Conservation (phyloP, 1,140 invertebrate species). For the Orussus abietinus region DNA sequence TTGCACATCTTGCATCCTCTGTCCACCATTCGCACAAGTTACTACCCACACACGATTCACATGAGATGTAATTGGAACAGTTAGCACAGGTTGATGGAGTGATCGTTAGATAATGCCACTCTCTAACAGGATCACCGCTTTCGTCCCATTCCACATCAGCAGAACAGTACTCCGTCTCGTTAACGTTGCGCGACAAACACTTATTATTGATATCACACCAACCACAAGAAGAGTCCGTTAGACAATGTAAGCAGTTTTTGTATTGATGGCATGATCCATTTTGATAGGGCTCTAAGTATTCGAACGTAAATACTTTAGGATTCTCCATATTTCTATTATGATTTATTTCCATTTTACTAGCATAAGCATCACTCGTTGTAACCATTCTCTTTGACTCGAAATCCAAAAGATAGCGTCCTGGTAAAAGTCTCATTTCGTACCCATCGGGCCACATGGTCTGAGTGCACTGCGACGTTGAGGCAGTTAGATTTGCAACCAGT, state of each 20-base stretch:
- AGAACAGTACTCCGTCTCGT: slow-evolving; percentile 63
- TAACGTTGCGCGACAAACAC: slow-evolving; percentile 60
- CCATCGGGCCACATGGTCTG: slow-evolving; percentile 57
- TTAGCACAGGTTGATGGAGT: slow-evolving; percentile 77
- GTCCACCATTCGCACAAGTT: slow-evolving; percentile 83
- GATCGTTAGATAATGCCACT: slow-evolving; percentile 77
- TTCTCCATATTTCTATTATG: slow-evolving; percentile 69
- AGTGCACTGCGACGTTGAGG: slow-evolving; percentile 63
- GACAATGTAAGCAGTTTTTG: slow-evolving; percentile 80
- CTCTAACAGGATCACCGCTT: slow-evolving; percentile 39
- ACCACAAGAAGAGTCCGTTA: slow-evolving; percentile 83
- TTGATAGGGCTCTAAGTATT: slow-evolving; percentile 83
- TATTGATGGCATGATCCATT: slow-evolving; percentile 76
- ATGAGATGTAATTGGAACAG: slow-evolving; percentile 85
- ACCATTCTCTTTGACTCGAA: slow-evolving; percentile 62
- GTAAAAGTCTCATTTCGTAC: slow-evolving; percentile 53
- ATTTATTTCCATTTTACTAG: slow-evolving; percentile 76
- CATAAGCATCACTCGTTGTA: slow-evolving; percentile 52
- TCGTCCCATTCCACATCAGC: slow-evolving; percentile 39
- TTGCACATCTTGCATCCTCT: slow-evolving; percentile 76
- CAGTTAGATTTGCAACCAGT: slow-evolving; percentile 63
- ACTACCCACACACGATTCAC: slow-evolving; percentile 68
- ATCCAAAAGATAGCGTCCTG: slow-evolving; percentile 64
- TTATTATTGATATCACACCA: slow-evolving; percentile 77
- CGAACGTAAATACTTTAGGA: slow-evolving; percentile 79